Conservation (phyloP, 2,888 invertebrate genomes). For the Hetaerina titia region DNA sequence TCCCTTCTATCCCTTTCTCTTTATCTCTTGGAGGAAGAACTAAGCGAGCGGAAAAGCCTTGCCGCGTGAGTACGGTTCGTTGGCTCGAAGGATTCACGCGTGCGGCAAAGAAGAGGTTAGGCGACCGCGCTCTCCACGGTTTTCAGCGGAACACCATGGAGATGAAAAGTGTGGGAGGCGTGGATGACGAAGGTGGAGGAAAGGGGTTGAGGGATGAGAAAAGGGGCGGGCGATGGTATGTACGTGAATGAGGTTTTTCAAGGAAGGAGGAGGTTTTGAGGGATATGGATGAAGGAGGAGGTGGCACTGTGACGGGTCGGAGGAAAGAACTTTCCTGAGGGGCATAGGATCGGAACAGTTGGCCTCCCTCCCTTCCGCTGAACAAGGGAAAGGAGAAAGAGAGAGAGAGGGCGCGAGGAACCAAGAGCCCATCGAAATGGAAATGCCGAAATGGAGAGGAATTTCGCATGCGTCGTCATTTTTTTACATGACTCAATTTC, state of each 20-base stretch:
- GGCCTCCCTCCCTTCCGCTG: neutral
- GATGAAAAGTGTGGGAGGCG: too few species aligned
- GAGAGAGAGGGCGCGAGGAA: neutral
- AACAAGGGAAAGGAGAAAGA: neutral
- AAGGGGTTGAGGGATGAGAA: neutral
- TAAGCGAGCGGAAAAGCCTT: conserved; percentile 63
- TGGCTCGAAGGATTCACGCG: conserved; percentile 41
- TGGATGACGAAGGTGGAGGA: neutral
- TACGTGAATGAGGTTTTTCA: neutral
- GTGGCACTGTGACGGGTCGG: neutral
- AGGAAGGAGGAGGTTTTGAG: neutral
- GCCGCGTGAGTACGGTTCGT: conserved; percentile 62
- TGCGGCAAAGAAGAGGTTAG: conserved; percentile 15
- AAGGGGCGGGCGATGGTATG: neutral
- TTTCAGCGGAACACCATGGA: neutral
- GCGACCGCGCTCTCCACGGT: neutral
- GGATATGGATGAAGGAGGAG: neutral
- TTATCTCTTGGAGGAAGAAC: neutral
- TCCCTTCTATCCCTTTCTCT: neutral
- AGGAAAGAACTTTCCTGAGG: neutral
- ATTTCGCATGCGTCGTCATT: neutral
- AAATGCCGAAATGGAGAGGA: conserved; percentile 3
- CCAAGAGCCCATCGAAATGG: neutral
- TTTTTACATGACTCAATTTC: neutral
- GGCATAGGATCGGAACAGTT: neutral